phyloP scores from a whole-genome alignment of 2,797 vertebrate genomes.

The Pseudomugil tenellus region DNA sequence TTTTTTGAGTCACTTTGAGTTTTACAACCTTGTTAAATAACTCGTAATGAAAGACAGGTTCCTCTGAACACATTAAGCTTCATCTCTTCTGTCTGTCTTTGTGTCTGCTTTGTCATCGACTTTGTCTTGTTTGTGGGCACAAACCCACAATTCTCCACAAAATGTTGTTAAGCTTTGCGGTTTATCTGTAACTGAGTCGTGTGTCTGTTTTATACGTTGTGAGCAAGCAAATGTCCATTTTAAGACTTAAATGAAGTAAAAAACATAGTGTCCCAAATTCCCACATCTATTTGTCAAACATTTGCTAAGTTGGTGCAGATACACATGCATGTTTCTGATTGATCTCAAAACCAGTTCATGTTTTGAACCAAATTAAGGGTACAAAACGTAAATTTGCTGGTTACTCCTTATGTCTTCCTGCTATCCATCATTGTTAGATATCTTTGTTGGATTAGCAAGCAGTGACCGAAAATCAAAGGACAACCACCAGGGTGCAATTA shows the following conservation, averaged over 20 bases:
- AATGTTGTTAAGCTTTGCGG: conserved; percentile 10
- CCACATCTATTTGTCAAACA: conserved; percentile 34
- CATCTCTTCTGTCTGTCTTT: conserved; percentile 34
- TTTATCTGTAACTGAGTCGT: conserved; percentile 35
- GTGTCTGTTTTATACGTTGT: conserved; percentile 28
- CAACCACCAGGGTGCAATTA: conserved; percentile 70
- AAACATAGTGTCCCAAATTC: conserved; percentile 24
- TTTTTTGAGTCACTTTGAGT: conserved; percentile 61
- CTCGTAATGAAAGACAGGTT: conserved; percentile 67
- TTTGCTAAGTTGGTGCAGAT: conserved; percentile 17
- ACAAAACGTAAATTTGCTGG: conserved; percentile 39
- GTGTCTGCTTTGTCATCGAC: conserved; percentile 45
- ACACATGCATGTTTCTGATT: conserved; percentile 23
- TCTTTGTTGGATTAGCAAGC: conserved; percentile 53
- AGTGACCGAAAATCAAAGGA: conserved; percentile 54
- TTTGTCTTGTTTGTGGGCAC: conserved; percentile 30
- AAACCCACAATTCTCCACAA: conserved; percentile 15
- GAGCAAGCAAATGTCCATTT: conserved; percentile 23
- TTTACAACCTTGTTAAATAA: conserved; percentile 69
- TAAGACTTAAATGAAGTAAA: conserved; percentile 18
- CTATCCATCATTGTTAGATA: conserved; percentile 62
- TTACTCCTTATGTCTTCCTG: conserved; percentile 50
- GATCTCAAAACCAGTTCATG: conserved; percentile 14
- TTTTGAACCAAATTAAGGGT: conserved; percentile 22
- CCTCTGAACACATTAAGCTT: conserved; percentile 26